A percentile compares a stretch with the other conserved stretches of the same genome.
Conservation (phyloP, 2,888 invertebrate species). For the Erebia epiphron region DNA sequence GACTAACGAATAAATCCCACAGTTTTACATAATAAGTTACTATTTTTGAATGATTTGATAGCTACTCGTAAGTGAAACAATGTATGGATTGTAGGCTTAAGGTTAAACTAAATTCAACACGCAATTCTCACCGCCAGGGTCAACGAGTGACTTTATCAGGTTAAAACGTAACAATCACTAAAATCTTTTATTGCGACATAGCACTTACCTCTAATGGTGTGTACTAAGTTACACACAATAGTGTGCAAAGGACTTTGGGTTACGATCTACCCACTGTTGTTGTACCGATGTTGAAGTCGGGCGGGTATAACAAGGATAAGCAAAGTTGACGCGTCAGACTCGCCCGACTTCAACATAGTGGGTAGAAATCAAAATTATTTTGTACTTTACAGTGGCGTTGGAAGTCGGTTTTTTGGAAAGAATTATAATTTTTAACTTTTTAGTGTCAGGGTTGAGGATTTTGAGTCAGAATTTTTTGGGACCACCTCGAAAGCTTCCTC, state of each 20-base stretch:
- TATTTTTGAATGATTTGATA: neutral
- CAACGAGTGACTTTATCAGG: slow-evolving; percentile 37
- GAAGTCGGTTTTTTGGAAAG: too few relatives aligned
- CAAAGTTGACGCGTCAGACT: too few relatives aligned
- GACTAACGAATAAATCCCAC: too few relatives aligned
- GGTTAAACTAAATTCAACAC: slow-evolving; percentile 35
- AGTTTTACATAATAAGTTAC: neutral
- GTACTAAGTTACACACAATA: neutral
- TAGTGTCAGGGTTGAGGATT: too few relatives aligned
- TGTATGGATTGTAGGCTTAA: slow-evolving; percentile 29
- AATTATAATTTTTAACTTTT: too few relatives aligned
- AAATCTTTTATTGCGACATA: slow-evolving; percentile 39
- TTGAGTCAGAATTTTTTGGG: too few relatives aligned
- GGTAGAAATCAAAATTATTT: too few relatives aligned
- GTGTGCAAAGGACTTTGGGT: neutral
- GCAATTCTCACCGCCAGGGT: slow-evolving; percentile 34
- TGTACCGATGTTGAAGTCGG: too few relatives aligned
- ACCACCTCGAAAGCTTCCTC: too few relatives aligned
- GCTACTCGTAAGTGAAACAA: slow-evolving; percentile 21
- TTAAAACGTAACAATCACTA: slow-evolving; percentile 39
- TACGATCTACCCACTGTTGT: neutral
- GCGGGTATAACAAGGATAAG: too few relatives aligned
- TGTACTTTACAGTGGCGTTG: too few relatives aligned
- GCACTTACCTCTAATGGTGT: slow-evolving; percentile 28
- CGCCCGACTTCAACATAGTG: too few relatives aligned